Evolutionary conservation across 64 coral and sea anemone species (phyloP), one percentile per base, ranked within the genome.

Genomic region (Dendronephthya gigantea): DNA sequence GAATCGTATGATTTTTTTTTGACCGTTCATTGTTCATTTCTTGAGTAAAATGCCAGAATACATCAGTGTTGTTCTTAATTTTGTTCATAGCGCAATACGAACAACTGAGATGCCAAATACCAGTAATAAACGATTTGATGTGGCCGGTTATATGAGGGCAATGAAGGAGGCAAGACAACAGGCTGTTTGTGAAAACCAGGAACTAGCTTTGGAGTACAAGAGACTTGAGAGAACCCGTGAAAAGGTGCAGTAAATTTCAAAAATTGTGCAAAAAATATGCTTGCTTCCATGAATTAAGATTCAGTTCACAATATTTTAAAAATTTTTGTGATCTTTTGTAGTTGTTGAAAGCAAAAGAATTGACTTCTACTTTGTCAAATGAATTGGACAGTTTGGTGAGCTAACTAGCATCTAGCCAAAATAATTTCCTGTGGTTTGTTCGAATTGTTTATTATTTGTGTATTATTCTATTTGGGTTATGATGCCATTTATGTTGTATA

Each of bases 1-100:
- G 48, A 88, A 68, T 13, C 82, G 19, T 83, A 88, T 88, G 87
- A 83, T 83, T 88, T 88, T 88, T 83, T 79, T 88, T 82, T 88
- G 17, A 35, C 68, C 32, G 68, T 2, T 74, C 30, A 74, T 19
- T 1, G 32, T 8, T 30, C 32, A 17, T 74, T 74, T 74, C 32
- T 27, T 35, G 0, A 28, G 23, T 74, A 74, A 74, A 8, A 74
- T 4, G 1, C 68, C 19, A 74, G 68, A 74, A 12, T 74, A 74
- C 1, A 74, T 82, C 87, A 6, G 23, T 65, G 82, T 68, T 41
- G 59, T n/a, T 50, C 50, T 5, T 83, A 39, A 33, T 10, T 83
- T 59, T 4, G 4, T 83, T 17, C 43, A 50, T 47, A 83, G 79
- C 52, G 15, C 2, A 35, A 59, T n/a, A n/a, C n/a, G 35, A 36